Percentiles rank a stretch among this genome's conserved stretches.
Evolutionary conservation across 1,140 invertebrate species (phyloP).

Genomic region (Hestina assimilis): DNA sequence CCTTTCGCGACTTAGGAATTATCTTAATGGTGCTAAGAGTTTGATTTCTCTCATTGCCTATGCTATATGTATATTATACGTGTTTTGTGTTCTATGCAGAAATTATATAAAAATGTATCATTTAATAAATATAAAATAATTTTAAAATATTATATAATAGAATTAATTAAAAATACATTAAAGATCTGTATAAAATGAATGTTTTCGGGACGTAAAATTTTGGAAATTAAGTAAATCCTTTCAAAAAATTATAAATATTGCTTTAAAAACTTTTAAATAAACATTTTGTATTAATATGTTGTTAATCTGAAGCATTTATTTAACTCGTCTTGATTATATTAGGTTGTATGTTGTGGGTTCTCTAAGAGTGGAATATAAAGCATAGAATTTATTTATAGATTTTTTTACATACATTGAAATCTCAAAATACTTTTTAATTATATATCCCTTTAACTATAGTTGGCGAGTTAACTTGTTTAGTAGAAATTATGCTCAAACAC

Average conservation of each 20-base stretch:
- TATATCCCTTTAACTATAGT: too few species aligned
- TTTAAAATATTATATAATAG: neutral
- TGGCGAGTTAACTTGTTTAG: too few species aligned
- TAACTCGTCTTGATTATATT: neutral
- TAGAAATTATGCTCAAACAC: too few species aligned
- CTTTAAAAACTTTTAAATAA: neutral
- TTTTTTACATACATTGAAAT: too few species aligned
- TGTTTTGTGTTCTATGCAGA: conserved; percentile 5
- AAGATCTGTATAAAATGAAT: neutral
- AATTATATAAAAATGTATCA: neutral
- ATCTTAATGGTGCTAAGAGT: conserved; percentile 31
- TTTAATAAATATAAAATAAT: neutral
- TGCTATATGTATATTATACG: conserved; percentile 6
- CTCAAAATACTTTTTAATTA: too few species aligned
- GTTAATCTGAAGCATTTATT: conserved; percentile 11
- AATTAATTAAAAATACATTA: neutral
- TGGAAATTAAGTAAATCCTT: too few species aligned
- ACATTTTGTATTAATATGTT: conserved; percentile 1
- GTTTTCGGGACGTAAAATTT: neutral
- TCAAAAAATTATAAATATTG: neutral
- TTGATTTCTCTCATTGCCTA: conserved; percentile 18
- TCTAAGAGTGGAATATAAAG: too few species aligned
- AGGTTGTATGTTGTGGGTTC: neutral
- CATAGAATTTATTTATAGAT: too few species aligned
- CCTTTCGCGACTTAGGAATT: conserved; percentile 21